Conservation (phyloP, 1,140 invertebrate species). For the Drosophila takahashii region DNA sequence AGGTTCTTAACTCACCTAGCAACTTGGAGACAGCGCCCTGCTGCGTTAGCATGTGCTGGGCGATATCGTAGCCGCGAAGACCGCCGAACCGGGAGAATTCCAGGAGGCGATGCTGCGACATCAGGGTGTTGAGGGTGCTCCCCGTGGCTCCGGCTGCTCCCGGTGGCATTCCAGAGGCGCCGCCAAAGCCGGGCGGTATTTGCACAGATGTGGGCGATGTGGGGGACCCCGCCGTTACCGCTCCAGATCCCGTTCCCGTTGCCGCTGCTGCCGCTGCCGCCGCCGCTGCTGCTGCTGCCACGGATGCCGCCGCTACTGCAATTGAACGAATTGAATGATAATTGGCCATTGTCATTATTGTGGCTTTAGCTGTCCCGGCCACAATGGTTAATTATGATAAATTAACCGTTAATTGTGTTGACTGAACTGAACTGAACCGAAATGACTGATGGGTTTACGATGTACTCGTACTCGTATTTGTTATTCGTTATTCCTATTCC, state of each 20-base stretch:
- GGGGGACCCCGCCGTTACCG: slow-evolving; percentile 44
- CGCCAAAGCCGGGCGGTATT: slow-evolving; percentile 83
- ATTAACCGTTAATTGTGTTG: slow-evolving; percentile 81
- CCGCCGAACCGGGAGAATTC: slow-evolving; percentile 94
- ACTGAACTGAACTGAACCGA: slow-evolving; percentile 67
- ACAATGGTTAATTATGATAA: slow-evolving; percentile 83
- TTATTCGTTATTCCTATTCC: no score
- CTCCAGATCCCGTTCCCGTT: slow-evolving; percentile 48
- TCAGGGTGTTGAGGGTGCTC: slow-evolving; percentile 88
- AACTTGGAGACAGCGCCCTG: slow-evolving; percentile 97
- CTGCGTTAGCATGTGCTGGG: slow-evolving; percentile 94
- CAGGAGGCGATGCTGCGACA: slow-evolving; percentile 90
- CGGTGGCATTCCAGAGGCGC: slow-evolving; percentile 84
- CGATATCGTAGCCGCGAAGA: slow-evolving; percentile 94
- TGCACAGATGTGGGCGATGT: slow-evolving; percentile 76
- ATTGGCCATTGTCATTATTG: slow-evolving; percentile 76
- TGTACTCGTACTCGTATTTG: no score
- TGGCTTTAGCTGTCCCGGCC: slow-evolving; percentile 36
- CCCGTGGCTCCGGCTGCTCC: slow-evolving; percentile 70
- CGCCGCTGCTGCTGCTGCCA: slow-evolving; percentile 50
- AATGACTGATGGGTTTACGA: slow-evolving; percentile 41
- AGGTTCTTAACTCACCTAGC: slow-evolving; percentile 88
- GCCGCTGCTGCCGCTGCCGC: slow-evolving; percentile 50
- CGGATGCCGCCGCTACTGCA: slow-evolving; percentile 69
- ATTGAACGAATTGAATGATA: slow-evolving; percentile 83